phyloP scores from a whole-genome alignment of 2,888 invertebrate species.

The Scaptomyza flava region DNA sequence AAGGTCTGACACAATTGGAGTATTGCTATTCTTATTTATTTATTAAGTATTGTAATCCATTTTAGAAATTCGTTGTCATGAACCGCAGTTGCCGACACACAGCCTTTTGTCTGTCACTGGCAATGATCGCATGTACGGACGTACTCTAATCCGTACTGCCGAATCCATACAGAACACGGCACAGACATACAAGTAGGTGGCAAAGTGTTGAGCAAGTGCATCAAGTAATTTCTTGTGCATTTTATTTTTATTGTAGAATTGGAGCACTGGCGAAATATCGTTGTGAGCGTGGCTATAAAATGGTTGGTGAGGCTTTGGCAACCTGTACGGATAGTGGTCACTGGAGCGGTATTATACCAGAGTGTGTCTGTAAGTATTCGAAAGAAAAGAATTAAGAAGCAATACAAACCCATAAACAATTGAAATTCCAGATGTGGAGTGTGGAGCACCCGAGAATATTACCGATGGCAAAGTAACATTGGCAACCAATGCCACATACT shows the following conservation, averaged over 20 bases:
- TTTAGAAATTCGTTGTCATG: conserved; percentile 93
- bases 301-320: conserved; percentile 92
- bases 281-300: conserved; percentile 95
- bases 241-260: conserved; percentile 84
- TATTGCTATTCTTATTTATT: neutral
- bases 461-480: conserved; percentile 91
- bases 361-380: conserved; percentile 90
- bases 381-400: neutral
- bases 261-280: conserved; percentile 94
- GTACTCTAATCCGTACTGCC: conserved; percentile 91
- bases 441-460: conserved; percentile 90
- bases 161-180: conserved; percentile 88
- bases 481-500: conserved; percentile 94
- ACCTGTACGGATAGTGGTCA: conserved; percentile 94
- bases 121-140: conserved; percentile 94
- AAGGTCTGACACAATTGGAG: conserved; percentile 83
- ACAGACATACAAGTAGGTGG: conserved; percentile 89
- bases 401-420: neutral
- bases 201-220: no score
- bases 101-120: conserved; percentile 95
- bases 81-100: conserved; percentile 92
- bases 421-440: conserved; percentile 90
- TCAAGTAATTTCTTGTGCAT: neutral
- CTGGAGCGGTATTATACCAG: conserved; percentile 93
- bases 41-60: neutral